A percentile compares a stretch with the other conserved stretches of the same genome.
Evolutionary conservation across 2,113 vertebrate species (phyloP).

Genomic region (Ornithorhynchus anatinus): DNA sequence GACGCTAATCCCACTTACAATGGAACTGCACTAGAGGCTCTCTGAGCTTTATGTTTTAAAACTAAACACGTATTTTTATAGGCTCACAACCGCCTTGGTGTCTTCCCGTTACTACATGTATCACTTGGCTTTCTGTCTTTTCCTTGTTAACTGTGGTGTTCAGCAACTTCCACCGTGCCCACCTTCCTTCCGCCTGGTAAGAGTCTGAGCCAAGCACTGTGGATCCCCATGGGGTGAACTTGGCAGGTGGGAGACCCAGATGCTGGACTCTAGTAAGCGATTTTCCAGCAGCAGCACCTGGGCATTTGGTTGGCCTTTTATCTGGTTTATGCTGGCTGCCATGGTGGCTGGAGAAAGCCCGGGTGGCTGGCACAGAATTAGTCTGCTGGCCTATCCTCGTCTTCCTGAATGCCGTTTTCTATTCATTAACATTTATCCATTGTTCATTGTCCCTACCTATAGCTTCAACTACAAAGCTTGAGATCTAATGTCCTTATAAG

Average conservation of each 20-base stretch:
- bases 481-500: neutral
- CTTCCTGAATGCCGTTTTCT: constrained; percentile 23
- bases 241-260: constrained; percentile 40
- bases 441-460: neutral
- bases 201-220: constrained; percentile 18
- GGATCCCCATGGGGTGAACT: constrained; percentile 15
- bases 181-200: constrained; percentile 19
- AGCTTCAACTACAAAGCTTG: neutral
- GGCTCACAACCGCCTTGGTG: constrained; percentile 12
- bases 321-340: constrained; percentile 46
- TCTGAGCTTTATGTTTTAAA: neutral
- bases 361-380: constrained; percentile 28
- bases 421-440: constrained; percentile 8
- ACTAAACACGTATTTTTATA: constrained; percentile 11
- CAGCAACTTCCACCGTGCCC: neutral
- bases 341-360: constrained; percentile 33
- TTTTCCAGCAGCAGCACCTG: constrained; percentile 51
- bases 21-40: neutral
- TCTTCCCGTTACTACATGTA: constrained; percentile 30
- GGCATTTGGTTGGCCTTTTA: constrained; percentile 56
- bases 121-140: neutral
- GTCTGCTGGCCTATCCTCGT: neutral
- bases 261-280: constrained; percentile 26
- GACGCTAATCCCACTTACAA: constrained; percentile 22
- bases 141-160: constrained; percentile 19